These are phyloP conservation scores for Thymallus thymallus DNA, from an alignment of 2,113 vertebrate species.

Conservation along the genomic window DNA sequence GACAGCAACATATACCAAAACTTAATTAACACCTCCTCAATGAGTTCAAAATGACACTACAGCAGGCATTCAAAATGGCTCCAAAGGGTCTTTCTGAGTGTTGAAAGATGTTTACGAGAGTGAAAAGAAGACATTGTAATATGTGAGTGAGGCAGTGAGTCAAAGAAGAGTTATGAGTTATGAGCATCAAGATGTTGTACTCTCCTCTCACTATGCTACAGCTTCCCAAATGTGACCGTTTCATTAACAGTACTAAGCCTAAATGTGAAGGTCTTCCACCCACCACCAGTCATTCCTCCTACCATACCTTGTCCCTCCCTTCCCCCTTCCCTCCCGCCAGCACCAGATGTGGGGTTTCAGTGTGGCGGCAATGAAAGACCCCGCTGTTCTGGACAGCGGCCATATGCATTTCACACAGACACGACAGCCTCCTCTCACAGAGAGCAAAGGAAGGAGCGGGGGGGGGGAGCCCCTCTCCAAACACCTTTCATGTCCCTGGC, in stretches of 20 bases:
- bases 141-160: too few species aligned
- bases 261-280: neutral
- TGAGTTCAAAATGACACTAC: too few species aligned
- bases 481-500: slow-evolving; percentile 52
- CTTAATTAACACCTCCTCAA: too few species aligned
- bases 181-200: too few species aligned
- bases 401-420: slow-evolving; percentile 62
- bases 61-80: too few species aligned
- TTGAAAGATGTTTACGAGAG: too few species aligned
- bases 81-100: too few species aligned
- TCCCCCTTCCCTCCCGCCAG: slow-evolving; percentile 51
- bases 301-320: slow-evolving; percentile 30
- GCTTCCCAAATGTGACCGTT: neutral
- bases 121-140: too few species aligned
- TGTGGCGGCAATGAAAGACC: slow-evolving; percentile 50
- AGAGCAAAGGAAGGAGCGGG: slow-evolving; percentile 28
- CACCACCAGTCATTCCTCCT: slow-evolving; percentile 20
- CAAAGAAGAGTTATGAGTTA: too few species aligned
- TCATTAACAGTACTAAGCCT: slow-evolving; percentile 23
- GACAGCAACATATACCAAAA: neutral
- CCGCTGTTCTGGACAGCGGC: slow-evolving; percentile 56
- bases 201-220: too few species aligned
- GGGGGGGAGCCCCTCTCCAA: slow-evolving; percentile 24
- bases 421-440: slow-evolving; percentile 55
- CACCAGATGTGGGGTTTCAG: slow-evolving; percentile 64